phyloP scores from a whole-genome alignment of 2,113 vertebrate species.

The Alouatta palliata region DNA sequence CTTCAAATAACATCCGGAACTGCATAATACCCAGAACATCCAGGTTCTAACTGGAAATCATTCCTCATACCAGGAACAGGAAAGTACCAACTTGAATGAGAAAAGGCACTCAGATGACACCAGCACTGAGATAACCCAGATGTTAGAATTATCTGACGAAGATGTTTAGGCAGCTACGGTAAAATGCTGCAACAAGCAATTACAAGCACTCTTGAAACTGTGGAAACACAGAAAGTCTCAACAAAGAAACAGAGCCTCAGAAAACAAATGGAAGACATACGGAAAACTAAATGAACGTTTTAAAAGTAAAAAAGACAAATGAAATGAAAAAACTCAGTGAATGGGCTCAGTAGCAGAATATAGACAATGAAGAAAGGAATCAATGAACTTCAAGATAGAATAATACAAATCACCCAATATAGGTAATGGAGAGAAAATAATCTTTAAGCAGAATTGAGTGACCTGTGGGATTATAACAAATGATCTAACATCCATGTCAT shows the following conservation, averaged over 20 bases:
- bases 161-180: neutral
- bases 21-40: neutral
- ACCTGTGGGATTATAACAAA: neutral
- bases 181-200: neutral
- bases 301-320: neutral
- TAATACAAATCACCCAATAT: neutral
- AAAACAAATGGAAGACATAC: neutral
- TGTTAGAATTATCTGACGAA: neutral
- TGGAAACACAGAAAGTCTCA: neutral
- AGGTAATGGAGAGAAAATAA: neutral
- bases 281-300: neutral
- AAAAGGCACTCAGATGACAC: neutral
- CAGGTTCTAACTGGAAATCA: constrained; percentile 20
- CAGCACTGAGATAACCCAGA: neutral
- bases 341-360: neutral
- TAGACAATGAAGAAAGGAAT: neutral
- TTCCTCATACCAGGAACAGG: neutral
- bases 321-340: neutral
- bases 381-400: neutral
- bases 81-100: constrained; percentile 30
- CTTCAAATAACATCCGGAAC: neutral
- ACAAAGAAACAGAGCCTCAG: neutral
- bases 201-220: neutral
- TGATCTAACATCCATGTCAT: neutral
- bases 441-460: neutral